These are phyloP conservation scores for Silurus lanzhouensis DNA, from an alignment of 2,797 vertebrate species.

Conservation along the genomic window DNA sequence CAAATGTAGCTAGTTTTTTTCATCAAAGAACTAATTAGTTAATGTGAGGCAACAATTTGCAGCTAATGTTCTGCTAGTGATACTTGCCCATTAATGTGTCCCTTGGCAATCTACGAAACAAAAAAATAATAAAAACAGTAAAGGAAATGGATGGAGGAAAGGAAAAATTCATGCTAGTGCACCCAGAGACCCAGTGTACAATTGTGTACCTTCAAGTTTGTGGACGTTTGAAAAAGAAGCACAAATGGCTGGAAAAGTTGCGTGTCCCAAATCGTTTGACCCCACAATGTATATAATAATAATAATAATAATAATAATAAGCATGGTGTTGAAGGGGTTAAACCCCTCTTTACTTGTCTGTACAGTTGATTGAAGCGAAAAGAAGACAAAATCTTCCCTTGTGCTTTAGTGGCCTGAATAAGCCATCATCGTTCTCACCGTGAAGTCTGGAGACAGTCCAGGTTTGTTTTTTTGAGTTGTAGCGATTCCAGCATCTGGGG, in stretches of 20 bases:
- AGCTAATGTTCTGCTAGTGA: not conserved
- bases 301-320: not conserved
- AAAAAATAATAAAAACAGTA: not conserved
- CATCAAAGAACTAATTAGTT: not conserved
- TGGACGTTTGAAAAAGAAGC: too few relatives aligned
- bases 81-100: not conserved
- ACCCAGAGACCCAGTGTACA: too few relatives aligned
- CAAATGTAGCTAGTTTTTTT: not conserved
- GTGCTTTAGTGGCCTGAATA: conserved; percentile 11
- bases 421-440: conserved; percentile 5
- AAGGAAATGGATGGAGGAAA: not conserved
- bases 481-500: not conserved
- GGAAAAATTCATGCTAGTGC: too few relatives aligned
- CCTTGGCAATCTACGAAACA: not conserved
- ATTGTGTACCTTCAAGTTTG: too few relatives aligned
- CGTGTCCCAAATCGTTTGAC: too few relatives aligned
- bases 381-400: not conserved
- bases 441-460: not conserved
- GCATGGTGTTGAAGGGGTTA: not conserved
- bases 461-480: not conserved
- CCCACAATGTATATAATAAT: too few relatives aligned
- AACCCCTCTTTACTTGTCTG: not conserved
- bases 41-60: not conserved
- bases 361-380: not conserved
- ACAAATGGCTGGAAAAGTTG: too few relatives aligned